Evolutionary conservation across 1,140 invertebrate genomes (phyloP).

Genomic region (Drosophila tropicalis): DNA sequence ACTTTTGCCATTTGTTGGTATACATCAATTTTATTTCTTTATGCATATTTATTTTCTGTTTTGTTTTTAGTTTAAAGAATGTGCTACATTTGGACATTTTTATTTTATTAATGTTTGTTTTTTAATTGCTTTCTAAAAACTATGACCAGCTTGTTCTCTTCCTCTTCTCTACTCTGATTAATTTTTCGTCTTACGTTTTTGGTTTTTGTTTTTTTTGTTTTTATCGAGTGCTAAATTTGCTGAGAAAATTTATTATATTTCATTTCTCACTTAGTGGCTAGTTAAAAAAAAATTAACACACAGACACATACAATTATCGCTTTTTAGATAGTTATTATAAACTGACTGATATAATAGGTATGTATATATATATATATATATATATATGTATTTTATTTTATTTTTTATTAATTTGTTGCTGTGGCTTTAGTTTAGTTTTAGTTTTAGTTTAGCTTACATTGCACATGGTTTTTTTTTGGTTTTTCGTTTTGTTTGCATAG

Average conservation of each 20-base stretch:
- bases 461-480: not conserved
- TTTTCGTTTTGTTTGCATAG: not conserved
- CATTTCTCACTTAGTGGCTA: constrained; percentile 53
- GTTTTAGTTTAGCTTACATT: constrained; percentile 54
- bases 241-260: constrained; percentile 34
- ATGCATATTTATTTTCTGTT: constrained; percentile 1
- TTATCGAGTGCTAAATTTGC: constrained; percentile 14
- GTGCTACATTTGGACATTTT: constrained; percentile 65
- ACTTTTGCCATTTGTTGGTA: constrained; percentile 52
- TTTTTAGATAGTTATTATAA: not conserved
- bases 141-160: constrained; percentile 22
- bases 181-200: constrained; percentile 7
- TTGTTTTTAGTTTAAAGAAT: constrained; percentile 54
- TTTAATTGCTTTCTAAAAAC: constrained; percentile 15
- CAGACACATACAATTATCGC: constrained; percentile 5
- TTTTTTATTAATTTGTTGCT: constrained; percentile 12
- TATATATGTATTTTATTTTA: constrained; percentile 25
- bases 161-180: constrained; percentile 2
- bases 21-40: constrained; percentile 67
- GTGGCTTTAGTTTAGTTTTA: constrained; percentile 23
- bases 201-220: too few species aligned
- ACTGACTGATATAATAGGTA: constrained; percentile 33
- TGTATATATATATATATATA: constrained; percentile 30
- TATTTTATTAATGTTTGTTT: not conserved
- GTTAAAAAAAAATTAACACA: constrained; percentile 57